Percentiles rank a stretch among this genome's conserved stretches.
These are phyloP conservation scores for Onychomys arenicola DNA, from an alignment of 2,797 vertebrate genomes.

Conservation along the genomic window DNA sequence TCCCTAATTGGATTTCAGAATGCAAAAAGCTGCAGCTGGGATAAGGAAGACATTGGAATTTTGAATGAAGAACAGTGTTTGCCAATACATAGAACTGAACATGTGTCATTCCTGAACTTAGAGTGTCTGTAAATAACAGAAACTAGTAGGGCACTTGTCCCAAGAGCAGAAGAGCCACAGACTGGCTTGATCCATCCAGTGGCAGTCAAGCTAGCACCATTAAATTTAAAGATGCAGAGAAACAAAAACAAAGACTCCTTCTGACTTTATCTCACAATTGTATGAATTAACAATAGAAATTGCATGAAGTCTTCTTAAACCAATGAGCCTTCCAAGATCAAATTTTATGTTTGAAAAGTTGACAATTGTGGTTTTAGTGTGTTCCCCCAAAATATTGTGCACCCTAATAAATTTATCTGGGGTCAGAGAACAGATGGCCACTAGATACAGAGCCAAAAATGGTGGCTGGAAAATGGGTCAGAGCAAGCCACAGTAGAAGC, in stretches of 20 bases:
- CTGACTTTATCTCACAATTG: background rate
- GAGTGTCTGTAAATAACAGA: background rate
- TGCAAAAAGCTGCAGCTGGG: background rate
- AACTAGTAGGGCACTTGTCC: background rate
- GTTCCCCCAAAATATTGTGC: no score
- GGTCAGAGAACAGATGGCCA: no score
- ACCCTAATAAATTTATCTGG: no score
- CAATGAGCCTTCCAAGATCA: background rate
- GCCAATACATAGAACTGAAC: background rate
- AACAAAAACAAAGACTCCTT: conserved; percentile 39
- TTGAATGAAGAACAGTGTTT: conserved; percentile 12
- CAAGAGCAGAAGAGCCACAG: background rate
- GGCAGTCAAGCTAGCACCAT: background rate
- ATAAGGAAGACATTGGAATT: background rate
- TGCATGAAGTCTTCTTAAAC: background rate
- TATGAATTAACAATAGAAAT: conserved; percentile 30
- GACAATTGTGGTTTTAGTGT: no score
- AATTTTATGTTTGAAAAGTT: conserved; percentile 35
- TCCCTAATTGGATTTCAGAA: background rate
- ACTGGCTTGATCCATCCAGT: background rate
- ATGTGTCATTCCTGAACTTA: background rate
- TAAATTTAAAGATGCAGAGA: conserved; percentile 31
- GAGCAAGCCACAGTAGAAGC: no score
- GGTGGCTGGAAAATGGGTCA: no score
- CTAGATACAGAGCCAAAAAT: no score